Evolutionary conservation across 2,797 vertebrate genomes (phyloP), one percentile per base, ranked within the genome.

Genomic region (Florisuga fusca): DNA sequence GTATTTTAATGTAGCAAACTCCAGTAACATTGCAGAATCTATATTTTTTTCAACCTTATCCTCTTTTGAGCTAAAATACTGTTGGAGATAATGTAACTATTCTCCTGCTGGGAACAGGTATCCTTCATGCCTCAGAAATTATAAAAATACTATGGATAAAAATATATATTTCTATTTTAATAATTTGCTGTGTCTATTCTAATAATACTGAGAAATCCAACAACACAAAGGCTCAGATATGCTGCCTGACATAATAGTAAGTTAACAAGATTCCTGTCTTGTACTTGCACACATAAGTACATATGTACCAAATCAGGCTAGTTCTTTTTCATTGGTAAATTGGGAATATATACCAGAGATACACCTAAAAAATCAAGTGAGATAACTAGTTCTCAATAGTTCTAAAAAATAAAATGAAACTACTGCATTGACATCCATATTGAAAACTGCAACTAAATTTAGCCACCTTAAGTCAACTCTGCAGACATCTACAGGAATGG

Each of bases 31-130:
- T 71, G 16, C 59, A 82, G 55, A 16, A 22, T 62, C n/a, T 72
- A 0, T 61, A 5, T 51, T 84, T 83, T 85, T 92, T 55, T 74
- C 55, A n/a, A 22, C 20, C 4, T 81, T 90, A 88, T 73, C 84
- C 87, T 94, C 81, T 89, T 91, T 81, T 94, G 72, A 82, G 16
- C 43, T 93, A 93, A 89, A 77, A 34, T 92, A 62, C 74, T 93
- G 23, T 66, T 93, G 73, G 90, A 95, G 55, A 80, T 34, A 94
- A 57, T 67, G 84, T 95, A 96, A 97, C 96, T 97, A 93, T 89
- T 94, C 55, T 96, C 68, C 92, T 94, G 80, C 88, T 95, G 91
- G 63, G 66, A 97, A 90, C 55, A 96, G 92, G 83, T 95, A 96
- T 96, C 81, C 85, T 10, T 6, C 83, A 90, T 41, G 83, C 85